A percentile compares a stretch with the other conserved stretches of the same genome.
These are phyloP conservation scores for Hepsetus odoe DNA, from an alignment of 2,113 vertebrate genomes.

Conservation along the genomic window DNA sequence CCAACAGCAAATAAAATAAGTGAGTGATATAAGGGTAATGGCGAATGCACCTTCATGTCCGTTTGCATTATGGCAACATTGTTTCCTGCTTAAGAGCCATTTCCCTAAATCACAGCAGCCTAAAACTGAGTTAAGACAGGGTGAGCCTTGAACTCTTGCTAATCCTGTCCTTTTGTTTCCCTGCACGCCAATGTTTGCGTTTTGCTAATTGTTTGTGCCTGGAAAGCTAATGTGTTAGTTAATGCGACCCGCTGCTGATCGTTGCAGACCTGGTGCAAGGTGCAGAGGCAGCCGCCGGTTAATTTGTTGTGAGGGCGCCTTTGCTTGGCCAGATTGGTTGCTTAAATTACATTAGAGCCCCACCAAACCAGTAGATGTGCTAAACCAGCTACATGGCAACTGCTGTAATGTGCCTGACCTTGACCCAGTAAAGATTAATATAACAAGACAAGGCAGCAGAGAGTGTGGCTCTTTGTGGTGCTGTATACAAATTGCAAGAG, in stretches of 20 bases:
- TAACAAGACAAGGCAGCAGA: slow-evolving; percentile 61
- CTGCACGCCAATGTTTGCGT: slow-evolving; percentile 61
- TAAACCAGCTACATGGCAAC: slow-evolving; percentile 65
- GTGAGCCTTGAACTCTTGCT: slow-evolving; percentile 37
- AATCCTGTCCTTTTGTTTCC: slow-evolving; percentile 66
- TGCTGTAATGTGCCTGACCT: slow-evolving; percentile 74
- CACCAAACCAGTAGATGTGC: slow-evolving; percentile 71
- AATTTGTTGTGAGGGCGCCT: slow-evolving; percentile 57
- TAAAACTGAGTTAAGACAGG: slow-evolving; percentile 22
- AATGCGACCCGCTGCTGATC: slow-evolving; percentile 67
- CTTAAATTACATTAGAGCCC: slow-evolving; percentile 55
- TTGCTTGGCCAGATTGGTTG: slow-evolving; percentile 22
- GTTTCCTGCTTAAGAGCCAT: slow-evolving; percentile 52
- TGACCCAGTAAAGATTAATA: slow-evolving; percentile 73
- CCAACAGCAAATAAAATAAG: slow-evolving; percentile 54
- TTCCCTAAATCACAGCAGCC: slow-evolving; percentile 1
- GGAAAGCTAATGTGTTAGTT: slow-evolving; percentile 72
- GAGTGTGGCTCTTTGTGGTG: slow-evolving; percentile 63
- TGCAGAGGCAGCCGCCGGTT: slow-evolving; percentile 49
- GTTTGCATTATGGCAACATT: slow-evolving; percentile 58
- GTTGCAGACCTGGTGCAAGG: slow-evolving; percentile 55
- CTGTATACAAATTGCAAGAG: slow-evolving; percentile 61
- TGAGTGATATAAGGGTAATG: slow-evolving; percentile 50
- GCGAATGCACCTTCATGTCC: slow-evolving; percentile 59
- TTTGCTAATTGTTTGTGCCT: slow-evolving; percentile 73